Base-by-base conservation (phyloP, 2,888 invertebrate genomes). In the Tortrix viridana region DNA sequence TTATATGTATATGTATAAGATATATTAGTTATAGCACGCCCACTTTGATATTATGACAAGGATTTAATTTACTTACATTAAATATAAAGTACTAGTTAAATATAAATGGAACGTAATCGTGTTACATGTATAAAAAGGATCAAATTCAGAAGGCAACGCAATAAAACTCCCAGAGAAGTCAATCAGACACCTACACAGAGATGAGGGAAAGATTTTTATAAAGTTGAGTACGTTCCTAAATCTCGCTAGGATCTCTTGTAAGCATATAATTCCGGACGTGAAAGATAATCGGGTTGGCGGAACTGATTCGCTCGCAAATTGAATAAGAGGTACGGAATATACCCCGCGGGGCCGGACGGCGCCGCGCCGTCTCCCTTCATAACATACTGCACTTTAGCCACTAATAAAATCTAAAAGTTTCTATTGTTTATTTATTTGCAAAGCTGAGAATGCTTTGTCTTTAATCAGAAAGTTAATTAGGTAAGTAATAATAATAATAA, bases 291-390 rank as follows among this genome's bases (percentile, higher is more conserved):
- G 84, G 81, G 87, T 89, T 89, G 86, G 85, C 81, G 84, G 86
- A 86, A 88, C 88, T 88, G 89, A 89, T 90, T 90, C 87, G 84
- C 83, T 88, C 84, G 80, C 87, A 90, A 89, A 89, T 90, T 89
- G 88, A 89, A 90, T 89, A 88, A 89, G 85, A 86, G 86, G 81
- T 81, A 81, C 76, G 81, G 81, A 82, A 83, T 53, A 60, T 46
- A 58, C 58, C 63, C 57, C 58, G 50, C 53, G 53, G 57, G 58
- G 62, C 38, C 52, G 55, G 61, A 41, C 57, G 56, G 38, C 19
- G 53, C 50, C 14, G 5, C 32, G 32, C 32, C 32, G 52, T 23
- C 62, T 58, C 47, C 53, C 63, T 58, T 63, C 63, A 63, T 76
- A 79, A 79, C 80, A 83, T 81, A 78, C 78, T 63, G 63, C 63